Evolutionary conservation across 2,888 invertebrate genomes (phyloP).

Genomic region (Dorcus hopei): DNA sequence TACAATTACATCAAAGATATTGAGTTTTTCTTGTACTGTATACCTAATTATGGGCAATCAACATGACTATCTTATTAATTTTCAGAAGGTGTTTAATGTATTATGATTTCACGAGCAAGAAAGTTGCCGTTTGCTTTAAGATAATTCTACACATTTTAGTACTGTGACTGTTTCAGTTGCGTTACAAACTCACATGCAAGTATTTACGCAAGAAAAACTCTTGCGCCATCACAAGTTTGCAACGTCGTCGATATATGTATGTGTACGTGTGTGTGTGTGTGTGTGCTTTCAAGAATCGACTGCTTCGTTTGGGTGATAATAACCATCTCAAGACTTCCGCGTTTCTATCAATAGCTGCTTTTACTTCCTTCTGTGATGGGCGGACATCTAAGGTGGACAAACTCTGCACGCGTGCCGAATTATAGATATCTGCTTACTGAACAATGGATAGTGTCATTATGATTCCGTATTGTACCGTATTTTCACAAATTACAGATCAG

Average conservation of each 20-base stretch:
- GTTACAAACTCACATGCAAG: too few species aligned
- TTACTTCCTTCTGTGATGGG: conserved; percentile 6
- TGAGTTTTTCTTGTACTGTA: too few species aligned
- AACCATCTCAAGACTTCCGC: conserved; percentile 19
- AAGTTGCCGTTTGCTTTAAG: too few species aligned
- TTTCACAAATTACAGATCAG: neutral
- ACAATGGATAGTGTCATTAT: conserved; percentile 15
- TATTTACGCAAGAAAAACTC: too few species aligned
- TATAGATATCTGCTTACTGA: conserved; percentile 21
- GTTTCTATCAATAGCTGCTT: conserved; percentile 14
- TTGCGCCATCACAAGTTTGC: too few species aligned
- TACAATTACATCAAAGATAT: too few species aligned
- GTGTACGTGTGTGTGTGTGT: neutral
- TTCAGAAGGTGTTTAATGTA: too few species aligned
- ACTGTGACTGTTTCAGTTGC: too few species aligned
- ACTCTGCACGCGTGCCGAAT: conserved; percentile 22
- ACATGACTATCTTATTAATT: too few species aligned
- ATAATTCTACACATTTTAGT: too few species aligned
- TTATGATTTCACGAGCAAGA: too few species aligned
- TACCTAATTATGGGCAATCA: too few species aligned
- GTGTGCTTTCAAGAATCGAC: neutral
- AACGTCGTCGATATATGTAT: neutral
- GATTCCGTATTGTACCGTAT: neutral
- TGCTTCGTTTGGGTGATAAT: conserved; percentile 19
- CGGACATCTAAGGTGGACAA: conserved; percentile 6